Evolutionary conservation across 2,888 invertebrate genomes (phyloP), one percentile per base, ranked within the genome.

Genomic region (Drosophila longiperda): DNA sequence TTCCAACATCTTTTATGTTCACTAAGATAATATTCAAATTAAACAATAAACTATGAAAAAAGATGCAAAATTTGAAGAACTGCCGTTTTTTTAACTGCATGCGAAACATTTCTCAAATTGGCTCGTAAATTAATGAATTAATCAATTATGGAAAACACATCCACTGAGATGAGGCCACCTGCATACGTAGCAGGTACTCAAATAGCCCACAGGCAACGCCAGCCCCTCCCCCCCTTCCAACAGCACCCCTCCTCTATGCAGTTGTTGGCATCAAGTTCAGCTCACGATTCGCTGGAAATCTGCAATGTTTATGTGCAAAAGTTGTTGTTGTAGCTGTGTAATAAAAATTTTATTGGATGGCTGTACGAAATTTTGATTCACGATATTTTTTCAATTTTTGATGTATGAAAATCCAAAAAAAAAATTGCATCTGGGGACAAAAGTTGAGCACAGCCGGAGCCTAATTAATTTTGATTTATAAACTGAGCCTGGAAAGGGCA

Each of bases 121-220:
- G 65, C 36, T 65, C 66, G 61, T 66, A 76, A 79, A 75, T 74
- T 69, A 87, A 87, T 83, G 76, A 82, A 82, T 88, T 84, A 80
- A 88, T 88, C 78, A 87, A 86, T 80, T 88, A 86, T 88, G 83
- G 82, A 82, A 82, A 86, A 77, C 73, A 77, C 67, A 81, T 66
- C 60, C 33, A 20, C 58, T 49, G 45, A 45, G 36, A 33, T 49
- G 45, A 45, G 36, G 36, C 38, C 74, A 82, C 75, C 68, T 77
- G 73, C 49, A 54, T 49, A 61, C 32, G 17, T 33, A 32, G 42
- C 50, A 50, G 11, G 36, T n/a, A 38, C 11, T 20, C 15, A 17
- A 32, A 32, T 36, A 54, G 55, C 48, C 62, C 26, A 53, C 23
- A 26, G 34, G 29, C 48, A 23, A 6, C 36, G 15, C 0, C 11